These are phyloP conservation scores for Eurystomus gularis DNA, from an alignment of 2,113 vertebrate species.

Conservation along the genomic window DNA sequence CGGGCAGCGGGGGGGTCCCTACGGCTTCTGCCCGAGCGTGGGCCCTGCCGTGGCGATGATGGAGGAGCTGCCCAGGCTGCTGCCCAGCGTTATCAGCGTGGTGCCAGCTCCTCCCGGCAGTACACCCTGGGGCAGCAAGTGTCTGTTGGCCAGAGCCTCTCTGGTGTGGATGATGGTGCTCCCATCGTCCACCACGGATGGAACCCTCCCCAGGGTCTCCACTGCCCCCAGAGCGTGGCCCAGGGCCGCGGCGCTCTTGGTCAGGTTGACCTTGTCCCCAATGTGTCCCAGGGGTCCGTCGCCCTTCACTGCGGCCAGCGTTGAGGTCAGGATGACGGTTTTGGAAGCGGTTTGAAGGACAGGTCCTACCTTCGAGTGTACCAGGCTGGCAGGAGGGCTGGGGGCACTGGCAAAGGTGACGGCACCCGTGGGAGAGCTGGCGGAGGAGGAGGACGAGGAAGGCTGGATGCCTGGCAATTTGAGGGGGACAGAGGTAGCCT, in stretches of 20 bases:
- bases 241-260: not conserved
- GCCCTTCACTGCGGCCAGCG: not conserved
- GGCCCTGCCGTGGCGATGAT: not conserved
- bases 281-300: not conserved
- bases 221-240: not conserved
- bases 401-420: not conserved
- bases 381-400: not conserved
- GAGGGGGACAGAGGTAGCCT: slow-evolving; percentile 18
- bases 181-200: slow-evolving; percentile 36
- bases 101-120: not conserved
- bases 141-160: slow-evolving; percentile 32
- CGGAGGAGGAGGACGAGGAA: not conserved
- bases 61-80: not conserved
- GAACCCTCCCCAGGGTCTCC: slow-evolving; percentile 61
- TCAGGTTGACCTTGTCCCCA: not conserved
- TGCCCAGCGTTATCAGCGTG: slow-evolving; percentile 1
- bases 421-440: not conserved
- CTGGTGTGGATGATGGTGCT: slow-evolving; percentile 35
- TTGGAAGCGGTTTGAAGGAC: slow-evolving; percentile 44
- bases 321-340: slow-evolving; percentile 15
- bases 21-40: not conserved
- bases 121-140: slow-evolving; percentile 19
- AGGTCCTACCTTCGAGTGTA: slow-evolving; percentile 13
- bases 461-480: not conserved
- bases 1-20: not conserved